Evolutionary conservation across 2,888 invertebrate species (phyloP).

Genomic region (Nomada lathburiana): DNA sequence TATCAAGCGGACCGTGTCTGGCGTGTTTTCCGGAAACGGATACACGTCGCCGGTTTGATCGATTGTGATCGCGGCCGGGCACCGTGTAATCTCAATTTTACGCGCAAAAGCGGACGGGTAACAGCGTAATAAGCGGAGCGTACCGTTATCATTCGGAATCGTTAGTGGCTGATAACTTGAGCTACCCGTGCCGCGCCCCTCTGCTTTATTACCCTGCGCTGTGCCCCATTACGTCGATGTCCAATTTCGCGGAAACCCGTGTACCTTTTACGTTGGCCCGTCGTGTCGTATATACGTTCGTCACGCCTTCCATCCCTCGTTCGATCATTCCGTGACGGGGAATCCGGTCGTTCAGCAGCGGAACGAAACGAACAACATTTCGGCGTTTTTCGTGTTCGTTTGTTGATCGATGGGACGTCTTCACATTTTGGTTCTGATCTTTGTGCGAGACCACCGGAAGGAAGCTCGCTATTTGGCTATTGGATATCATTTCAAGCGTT

Average conservation of each 20-base stretch:
- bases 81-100: slow-evolving; percentile 50
- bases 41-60: slow-evolving; percentile 19
- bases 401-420: not conserved
- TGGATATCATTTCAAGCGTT: not conserved
- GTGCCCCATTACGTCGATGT: slow-evolving; percentile 33
- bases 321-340: not conserved
- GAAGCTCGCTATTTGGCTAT: no score
- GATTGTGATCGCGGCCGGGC: slow-evolving; percentile 29
- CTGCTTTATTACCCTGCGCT: slow-evolving; percentile 34
- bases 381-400: not conserved
- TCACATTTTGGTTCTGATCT: not conserved
- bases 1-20: slow-evolving; percentile 8
- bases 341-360: slow-evolving; percentile 23
- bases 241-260: slow-evolving; percentile 49
- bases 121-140: slow-evolving; percentile 52
- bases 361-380: slow-evolving; percentile 26
- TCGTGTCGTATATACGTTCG: slow-evolving; percentile 46
- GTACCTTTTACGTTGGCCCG: slow-evolving; percentile 45
- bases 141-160: slow-evolving; percentile 43
- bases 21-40: slow-evolving; percentile 16
- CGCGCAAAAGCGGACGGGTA: slow-evolving; percentile 32
- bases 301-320: slow-evolving; percentile 26
- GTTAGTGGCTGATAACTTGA: slow-evolving; percentile 42
- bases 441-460: not conserved
- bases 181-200: slow-evolving; percentile 29